These are phyloP conservation scores for Malurus elegans DNA, from an alignment of 2,113 vertebrate genomes.

Conservation along the genomic window DNA sequence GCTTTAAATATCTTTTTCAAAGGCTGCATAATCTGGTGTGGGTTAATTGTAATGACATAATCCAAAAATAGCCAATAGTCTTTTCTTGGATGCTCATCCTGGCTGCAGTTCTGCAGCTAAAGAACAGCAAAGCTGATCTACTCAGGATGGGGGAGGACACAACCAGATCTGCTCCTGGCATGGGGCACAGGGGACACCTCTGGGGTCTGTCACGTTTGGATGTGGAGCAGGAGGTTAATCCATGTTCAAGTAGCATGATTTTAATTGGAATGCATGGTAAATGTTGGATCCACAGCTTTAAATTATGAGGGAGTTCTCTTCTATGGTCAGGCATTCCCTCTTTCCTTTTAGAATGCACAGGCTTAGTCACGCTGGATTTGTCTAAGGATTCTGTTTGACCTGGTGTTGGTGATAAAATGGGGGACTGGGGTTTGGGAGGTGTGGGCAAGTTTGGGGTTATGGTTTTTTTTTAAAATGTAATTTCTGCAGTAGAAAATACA, in stretches of 20 bases:
- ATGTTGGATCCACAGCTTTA: background rate
- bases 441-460: background rate
- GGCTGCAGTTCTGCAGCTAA: background rate
- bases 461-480: background rate
- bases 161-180: rapidly evolving
- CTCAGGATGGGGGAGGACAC: background rate
- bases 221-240: background rate
- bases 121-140: conserved; percentile 19
- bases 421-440: background rate
- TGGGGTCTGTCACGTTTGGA: background rate
- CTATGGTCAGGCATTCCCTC: background rate
- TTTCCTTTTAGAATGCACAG: background rate
- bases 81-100: conserved; percentile 38
- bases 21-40: conserved; percentile 54
- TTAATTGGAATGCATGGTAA: background rate
- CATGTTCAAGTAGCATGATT: background rate
- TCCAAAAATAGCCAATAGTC: conserved; percentile 52
- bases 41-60: conserved; percentile 56
- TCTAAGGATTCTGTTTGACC: background rate
- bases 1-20: conserved; percentile 63
- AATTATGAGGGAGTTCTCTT: background rate
- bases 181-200: background rate
- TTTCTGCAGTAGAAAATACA: background rate
- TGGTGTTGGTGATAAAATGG: background rate
- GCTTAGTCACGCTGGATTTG: background rate